Evolutionary conservation across 2,113 vertebrate species (phyloP), one percentile per base, ranked within the genome.

Genomic region (Eudyptes chrysolophus): DNA sequence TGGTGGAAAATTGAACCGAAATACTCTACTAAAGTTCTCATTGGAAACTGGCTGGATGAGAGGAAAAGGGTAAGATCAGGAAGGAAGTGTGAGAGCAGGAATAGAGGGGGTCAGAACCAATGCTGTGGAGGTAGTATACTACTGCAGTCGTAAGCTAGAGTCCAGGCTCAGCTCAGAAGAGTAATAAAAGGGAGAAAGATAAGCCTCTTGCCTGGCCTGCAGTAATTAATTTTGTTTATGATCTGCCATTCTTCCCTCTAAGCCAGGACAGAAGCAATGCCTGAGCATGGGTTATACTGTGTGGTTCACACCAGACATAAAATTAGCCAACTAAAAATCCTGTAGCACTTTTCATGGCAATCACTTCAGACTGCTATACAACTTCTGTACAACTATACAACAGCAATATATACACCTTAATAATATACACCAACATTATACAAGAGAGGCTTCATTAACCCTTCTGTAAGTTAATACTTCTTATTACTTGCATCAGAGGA

Each of bases 1-100:
- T 97, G 97, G 96, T 96, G 98, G 98, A 97, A 92, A 88, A 92
- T 94, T 12, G 97, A 98, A 86, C 97, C 96, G 79, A 98, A 94
- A 64, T 99, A 98, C 82, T 97, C 97, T 12, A 80, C 96, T 68
- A 96, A 96, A 94, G 98, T 99, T 80, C 97, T 99, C 6, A 26
- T 97, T 57, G 99, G 98, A 48, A 99, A 99, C 97, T 99, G 99
- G 98, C 60, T 94, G 36, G 99, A 99, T 87, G 98, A 99, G 40
- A 98, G 98, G 75, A 96, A 95, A 52, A 97, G 98, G 98, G 99
- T 99, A 98, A 94, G 95, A 40, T n/a, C 4, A 40, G 60, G 40
- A 42, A 58, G 42, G 65, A 34, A 26, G 46, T 3, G n/a, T 40
- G 64, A 66, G 60, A 69, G 78, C 32, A 58, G 77, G 38, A 36